Evolutionary conservation across 2,888 invertebrate genomes (phyloP).

Genomic region (Apomyelois bistriatella): DNA sequence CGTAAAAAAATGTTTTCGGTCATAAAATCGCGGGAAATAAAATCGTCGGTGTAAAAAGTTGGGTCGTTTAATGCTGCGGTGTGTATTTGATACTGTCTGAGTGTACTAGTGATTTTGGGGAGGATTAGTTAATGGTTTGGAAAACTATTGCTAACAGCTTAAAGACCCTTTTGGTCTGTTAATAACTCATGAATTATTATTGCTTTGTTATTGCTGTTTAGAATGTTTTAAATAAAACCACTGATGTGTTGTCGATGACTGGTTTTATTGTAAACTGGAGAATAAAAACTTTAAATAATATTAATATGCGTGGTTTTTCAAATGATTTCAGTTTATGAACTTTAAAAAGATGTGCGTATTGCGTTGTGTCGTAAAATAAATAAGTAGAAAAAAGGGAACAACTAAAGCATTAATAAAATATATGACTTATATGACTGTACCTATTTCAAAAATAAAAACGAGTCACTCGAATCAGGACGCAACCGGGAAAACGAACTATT

Average conservation of each 20-base stretch:
- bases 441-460: too few relatives aligned
- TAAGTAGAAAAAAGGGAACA: too few relatives aligned
- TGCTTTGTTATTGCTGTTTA: slow-evolving; percentile 1
- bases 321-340: too few relatives aligned
- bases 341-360: too few relatives aligned
- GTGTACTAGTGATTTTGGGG: background rate
- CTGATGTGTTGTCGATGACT: background rate
- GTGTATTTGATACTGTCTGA: background rate
- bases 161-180: background rate
- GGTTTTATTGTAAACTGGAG: background rate
- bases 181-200: slow-evolving; percentile 5
- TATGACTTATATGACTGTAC: too few relatives aligned
- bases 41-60: slow-evolving; percentile 62
- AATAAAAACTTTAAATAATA: background rate
- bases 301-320: too few relatives aligned
- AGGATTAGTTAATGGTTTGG: slow-evolving; percentile 15
- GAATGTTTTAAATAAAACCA: background rate
- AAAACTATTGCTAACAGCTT: slow-evolving; percentile 11
- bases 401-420: too few relatives aligned
- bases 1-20: slow-evolving; percentile 72
- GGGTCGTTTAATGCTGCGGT: slow-evolving; percentile 23
- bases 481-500: too few relatives aligned
- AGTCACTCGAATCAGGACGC: too few relatives aligned
- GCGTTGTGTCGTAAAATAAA: too few relatives aligned
- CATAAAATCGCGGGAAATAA: slow-evolving; percentile 69